phyloP scores from a whole-genome alignment of 2,888 invertebrate species.

The Caenorhabditis drosophilae region DNA sequence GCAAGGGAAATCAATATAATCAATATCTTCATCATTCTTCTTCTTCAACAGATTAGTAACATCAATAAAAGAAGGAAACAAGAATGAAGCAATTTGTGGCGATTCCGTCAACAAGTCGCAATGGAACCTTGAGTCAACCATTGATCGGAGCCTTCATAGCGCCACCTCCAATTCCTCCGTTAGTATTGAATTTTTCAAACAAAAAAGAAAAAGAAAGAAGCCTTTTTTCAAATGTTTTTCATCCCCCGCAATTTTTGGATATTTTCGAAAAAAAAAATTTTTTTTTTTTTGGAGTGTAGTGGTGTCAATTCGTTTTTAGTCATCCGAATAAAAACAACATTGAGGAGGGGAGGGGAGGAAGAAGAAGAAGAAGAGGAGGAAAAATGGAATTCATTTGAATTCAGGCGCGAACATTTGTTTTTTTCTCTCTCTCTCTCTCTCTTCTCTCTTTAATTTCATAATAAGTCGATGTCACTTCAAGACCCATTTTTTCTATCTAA shows the following conservation, averaged over 20 bases:
- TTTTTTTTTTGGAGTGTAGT: no score
- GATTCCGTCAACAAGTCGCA: constrained; percentile 30
- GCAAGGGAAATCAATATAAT: no score
- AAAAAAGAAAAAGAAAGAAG: no score
- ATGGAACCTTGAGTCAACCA: constrained; percentile 33
- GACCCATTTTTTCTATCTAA: no score
- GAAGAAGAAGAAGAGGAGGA: neutral
- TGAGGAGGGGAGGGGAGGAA: neutral
- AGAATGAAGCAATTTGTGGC: constrained; percentile 37
- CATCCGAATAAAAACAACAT: neutral
- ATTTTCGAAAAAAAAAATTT: neutral
- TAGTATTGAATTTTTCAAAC: constrained; percentile 7
- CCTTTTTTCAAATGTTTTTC: neutral
- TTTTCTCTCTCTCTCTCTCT: no score
- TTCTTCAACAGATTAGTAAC: no score
- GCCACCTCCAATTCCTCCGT: constrained; percentile 26
- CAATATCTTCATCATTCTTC: no score
- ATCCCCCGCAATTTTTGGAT: neutral
- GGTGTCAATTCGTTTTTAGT: no score
- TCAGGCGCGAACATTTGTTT: no score
- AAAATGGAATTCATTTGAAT: neutral
- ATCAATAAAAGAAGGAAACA: no score
- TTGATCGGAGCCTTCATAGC: constrained; percentile 24
- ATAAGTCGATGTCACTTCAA: no score
- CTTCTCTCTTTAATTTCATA: no score